Percentiles rank a stretch among this genome's conserved stretches.
Evolutionary conservation across 2,797 vertebrate genomes (phyloP).

Genomic region (Sebastes vulpes): DNA sequence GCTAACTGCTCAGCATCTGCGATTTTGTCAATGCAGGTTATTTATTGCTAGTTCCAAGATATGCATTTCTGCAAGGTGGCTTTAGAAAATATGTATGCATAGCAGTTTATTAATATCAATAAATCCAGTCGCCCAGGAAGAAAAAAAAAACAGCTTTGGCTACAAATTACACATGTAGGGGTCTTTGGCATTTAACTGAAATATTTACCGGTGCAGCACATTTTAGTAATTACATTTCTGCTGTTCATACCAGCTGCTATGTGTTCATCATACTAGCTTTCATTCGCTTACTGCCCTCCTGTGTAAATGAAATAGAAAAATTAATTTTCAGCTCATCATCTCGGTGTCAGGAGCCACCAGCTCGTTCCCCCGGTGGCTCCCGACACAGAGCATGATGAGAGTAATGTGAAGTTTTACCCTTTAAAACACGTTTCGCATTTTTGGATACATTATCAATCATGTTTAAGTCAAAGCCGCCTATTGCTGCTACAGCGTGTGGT

Average conservation of each 20-base stretch:
- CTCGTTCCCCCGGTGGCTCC: conserved; percentile 4
- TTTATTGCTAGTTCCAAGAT: conserved; percentile 55
- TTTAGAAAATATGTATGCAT: conserved; percentile 53
- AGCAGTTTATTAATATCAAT: conserved; percentile 66
- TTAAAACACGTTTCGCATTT: conserved; percentile 30
- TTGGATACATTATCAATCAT: conserved; percentile 39
- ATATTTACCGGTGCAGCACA: conserved; percentile 79
- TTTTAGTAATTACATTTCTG: conserved; percentile 82
- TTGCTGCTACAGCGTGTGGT: not conserved
- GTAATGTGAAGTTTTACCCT: conserved; percentile 20
- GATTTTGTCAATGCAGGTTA: conserved; percentile 55
- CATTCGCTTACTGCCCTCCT: conserved; percentile 53
- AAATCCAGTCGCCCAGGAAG: conserved; percentile 57
- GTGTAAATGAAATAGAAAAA: conserved; percentile 66
- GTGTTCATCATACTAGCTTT: conserved; percentile 65
- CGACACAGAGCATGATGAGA: conserved; percentile 2
- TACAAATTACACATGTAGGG: conserved; percentile 73
- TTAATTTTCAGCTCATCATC: conserved; percentile 68
- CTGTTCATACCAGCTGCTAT: conserved; percentile 68
- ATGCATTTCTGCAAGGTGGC: conserved; percentile 62
- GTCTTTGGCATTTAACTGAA: conserved; percentile 67
- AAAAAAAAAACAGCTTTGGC: conserved; percentile 51
- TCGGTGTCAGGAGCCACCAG: conserved; percentile 55
- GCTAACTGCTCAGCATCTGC: conserved; percentile 42
- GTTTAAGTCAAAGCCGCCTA: conserved; percentile 16